Base-by-base conservation (phyloP, 2,797 vertebrate genomes). In the Arvicola amphibius region DNA sequence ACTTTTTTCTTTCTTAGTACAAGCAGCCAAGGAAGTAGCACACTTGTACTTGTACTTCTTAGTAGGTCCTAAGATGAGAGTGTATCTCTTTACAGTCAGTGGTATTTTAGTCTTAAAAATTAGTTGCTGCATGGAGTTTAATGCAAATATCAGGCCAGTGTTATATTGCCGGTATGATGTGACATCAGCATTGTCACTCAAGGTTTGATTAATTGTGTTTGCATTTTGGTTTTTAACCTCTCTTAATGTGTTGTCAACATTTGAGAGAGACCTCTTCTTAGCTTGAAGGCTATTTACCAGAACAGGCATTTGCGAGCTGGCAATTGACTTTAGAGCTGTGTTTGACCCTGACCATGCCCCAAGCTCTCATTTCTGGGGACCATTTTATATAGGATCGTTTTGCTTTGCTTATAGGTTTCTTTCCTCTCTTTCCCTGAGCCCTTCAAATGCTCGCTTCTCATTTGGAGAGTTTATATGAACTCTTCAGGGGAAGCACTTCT, bases 1-100 rank as follows among this genome's bases (percentile, higher is more conserved):
- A 25, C 25, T 71, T 76, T 95, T 78, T 94, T 87, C 59, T 90
- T 89, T 80, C 67, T 46, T 93, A 48, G 25, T 73, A 88, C 43
- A 46, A 46, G 43, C 43, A 46, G 43, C 43, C 43, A 46, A 46
- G 43, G 43, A 46, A 46, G 43, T n/a, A n/a, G n/a, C 43, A 46
- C 43, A 46, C 43, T 46, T 46, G 43, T 46, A 46, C 43, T 89
- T 79, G n/a, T n/a, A n/a, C n/a, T 89, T 80, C 67, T 46, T 93
- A 48, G 25, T 73, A 88, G 32, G 19, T 69, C 14, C 21, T 71
- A 92, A 71, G 12, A 17, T 94, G 90, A 91, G 25, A 79, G 83
- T 73, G 12, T 9, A 77, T 87, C 40, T 88, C 79, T 79, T 90
- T 77, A 87, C 34, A 89, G 85, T 25, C 89, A 63, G 37, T 76